Evolutionary conservation across 2,888 invertebrate species (phyloP), one percentile per base, ranked within the genome.

Genomic region (Plemyria rubiginata): DNA sequence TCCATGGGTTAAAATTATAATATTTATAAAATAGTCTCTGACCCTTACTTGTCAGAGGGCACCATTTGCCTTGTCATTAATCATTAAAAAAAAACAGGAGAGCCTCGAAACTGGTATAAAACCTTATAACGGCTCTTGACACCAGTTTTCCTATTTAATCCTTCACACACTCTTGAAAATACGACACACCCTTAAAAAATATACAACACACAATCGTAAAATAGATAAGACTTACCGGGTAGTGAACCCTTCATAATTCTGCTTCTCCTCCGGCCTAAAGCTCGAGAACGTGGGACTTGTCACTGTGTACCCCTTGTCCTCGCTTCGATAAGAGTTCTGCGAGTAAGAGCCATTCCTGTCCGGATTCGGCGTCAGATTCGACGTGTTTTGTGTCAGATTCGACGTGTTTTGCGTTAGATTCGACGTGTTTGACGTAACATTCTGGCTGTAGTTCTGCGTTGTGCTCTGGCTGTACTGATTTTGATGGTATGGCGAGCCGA

Each of bases 181-280:
- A 32, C 32, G 32, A 22, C 22, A 22, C 22, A 22, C 32, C 32
- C 32, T 0, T 5, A 32, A 5, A 11, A 38, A 51, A 52, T 52
- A 38, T 22, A 52, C n/a, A 28, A 40, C 22, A 52, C 16, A 28
- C 5, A 48, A 32, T 40, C 15, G 29, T 52, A 52, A 49, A 53
- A 54, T 53, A 61, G n/a, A 38, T 22, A 61, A 54, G 38, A 76
- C 93, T 93, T 70, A 95, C 95, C 94, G 94, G 56, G 95, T 94
- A 12, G 95, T 95, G 75, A 94, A 95, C 56, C 95, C 95, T 75
- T 95, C 95, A 75, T 95, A 95, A 69, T 91, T 94, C 74, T 93
- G 93, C 48, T 90, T 91, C 22, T 84, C 83, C 22, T 90, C 92
- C 45, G 93, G 90, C 53, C 92, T 69, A 71, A 92, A 92, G 73